Evolutionary conservation across 1,140 invertebrate species (phyloP).

Genomic region (Drosophila carrolli): DNA sequence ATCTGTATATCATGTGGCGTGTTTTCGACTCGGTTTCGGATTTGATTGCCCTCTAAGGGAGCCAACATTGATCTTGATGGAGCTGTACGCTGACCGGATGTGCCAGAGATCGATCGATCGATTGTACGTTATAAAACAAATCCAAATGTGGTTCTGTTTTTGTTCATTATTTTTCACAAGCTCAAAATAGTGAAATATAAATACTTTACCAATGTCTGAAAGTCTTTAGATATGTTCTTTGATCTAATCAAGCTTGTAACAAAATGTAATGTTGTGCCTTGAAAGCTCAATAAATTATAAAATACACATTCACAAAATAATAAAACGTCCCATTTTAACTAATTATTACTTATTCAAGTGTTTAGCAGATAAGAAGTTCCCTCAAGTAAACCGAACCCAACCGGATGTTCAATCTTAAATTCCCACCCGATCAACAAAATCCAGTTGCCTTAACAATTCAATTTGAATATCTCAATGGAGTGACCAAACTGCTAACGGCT

Average conservation of each 20-base stretch:
- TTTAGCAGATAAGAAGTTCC: no score
- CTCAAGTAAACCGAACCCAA: conserved; percentile 1
- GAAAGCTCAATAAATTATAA: no score
- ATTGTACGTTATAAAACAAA: conserved; percentile 1
- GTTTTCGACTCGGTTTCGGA: conserved; percentile 23
- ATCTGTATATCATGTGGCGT: conserved; percentile 48
- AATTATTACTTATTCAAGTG: no score
- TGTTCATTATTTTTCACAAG: no score
- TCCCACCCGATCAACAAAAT: neutral
- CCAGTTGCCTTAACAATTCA: conserved; percentile 36
- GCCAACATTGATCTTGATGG: conserved; percentile 22
- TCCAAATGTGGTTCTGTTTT: neutral
- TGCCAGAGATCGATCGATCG: conserved; percentile 30
- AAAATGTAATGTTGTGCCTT: no score
- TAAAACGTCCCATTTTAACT: no score
- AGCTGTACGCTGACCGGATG: conserved; percentile 23
- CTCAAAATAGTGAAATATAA: no score
- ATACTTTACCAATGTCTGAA: no score
- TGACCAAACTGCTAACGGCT: conserved; percentile 46
- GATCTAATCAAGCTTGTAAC: no score
- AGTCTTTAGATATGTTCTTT: no score
- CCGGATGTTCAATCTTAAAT: conserved; percentile 14
- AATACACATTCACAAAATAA: no score
- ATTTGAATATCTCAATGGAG: conserved; percentile 50
- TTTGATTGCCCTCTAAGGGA: conserved; percentile 33